phyloP scores from a whole-genome alignment of 2,797 vertebrate species.

The Sorex maritimensis region DNA sequence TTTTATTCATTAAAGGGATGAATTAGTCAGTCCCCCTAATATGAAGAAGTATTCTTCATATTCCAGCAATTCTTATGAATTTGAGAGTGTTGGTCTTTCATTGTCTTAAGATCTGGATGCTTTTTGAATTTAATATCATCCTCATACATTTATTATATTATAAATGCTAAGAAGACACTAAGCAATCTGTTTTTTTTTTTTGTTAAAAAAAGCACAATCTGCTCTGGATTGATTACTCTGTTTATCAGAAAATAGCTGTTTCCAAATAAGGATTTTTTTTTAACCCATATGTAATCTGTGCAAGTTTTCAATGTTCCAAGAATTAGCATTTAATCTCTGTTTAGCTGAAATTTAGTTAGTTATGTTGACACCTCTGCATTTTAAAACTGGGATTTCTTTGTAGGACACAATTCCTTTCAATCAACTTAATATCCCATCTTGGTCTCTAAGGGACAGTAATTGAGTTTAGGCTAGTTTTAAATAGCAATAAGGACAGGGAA shows the following conservation, averaged over 20 bases:
- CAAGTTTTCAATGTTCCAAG: slow-evolving; percentile 93
- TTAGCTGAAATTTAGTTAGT: slow-evolving; percentile 97
- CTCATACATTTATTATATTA: slow-evolving; percentile 82
- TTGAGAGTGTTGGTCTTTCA: slow-evolving; percentile 84
- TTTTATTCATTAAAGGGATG: slow-evolving; percentile 84
- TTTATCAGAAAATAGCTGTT: slow-evolving; percentile 94
- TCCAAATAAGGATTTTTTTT: slow-evolving; percentile 93
- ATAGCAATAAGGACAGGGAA: slow-evolving; percentile 97
- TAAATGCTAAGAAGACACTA: slow-evolving; percentile 82
- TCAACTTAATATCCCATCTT: slow-evolving; percentile 99
- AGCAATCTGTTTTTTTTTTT: slow-evolving; percentile 92
- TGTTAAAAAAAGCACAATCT: slow-evolving; percentile 88
- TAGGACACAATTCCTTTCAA: slow-evolving; percentile 95
- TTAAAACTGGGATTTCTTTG: slow-evolving; percentile 95
- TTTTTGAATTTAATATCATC: slow-evolving; percentile 75
- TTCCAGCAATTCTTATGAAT: slow-evolving; percentile 84
- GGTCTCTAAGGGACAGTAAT: slow-evolving; percentile 99
- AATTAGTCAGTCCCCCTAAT: slow-evolving; percentile 83
- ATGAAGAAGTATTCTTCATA: slow-evolving; percentile 68
- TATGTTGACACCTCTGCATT: slow-evolving; percentile 96
- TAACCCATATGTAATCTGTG: slow-evolving; percentile 93
- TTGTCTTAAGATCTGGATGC: slow-evolving; percentile 81
- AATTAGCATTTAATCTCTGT: slow-evolving; percentile 96
- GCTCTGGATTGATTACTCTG: slow-evolving; percentile 92
- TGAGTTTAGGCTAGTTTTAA: slow-evolving; percentile 99